These are phyloP conservation scores for Albula goreensis DNA, from an alignment of 2,113 vertebrate species.

Conservation along the genomic window DNA sequence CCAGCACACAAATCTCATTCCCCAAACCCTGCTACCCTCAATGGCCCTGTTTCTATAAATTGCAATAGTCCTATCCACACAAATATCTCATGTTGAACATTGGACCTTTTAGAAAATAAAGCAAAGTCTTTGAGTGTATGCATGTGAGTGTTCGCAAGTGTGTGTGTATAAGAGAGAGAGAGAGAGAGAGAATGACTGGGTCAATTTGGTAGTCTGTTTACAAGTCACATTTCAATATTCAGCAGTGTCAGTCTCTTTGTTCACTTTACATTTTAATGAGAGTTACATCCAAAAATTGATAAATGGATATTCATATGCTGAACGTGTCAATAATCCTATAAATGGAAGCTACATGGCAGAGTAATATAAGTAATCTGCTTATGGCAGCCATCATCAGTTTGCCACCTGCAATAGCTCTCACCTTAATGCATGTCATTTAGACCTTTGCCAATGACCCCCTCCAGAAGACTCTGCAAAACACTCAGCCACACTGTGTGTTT, in stretches of 20 bases:
- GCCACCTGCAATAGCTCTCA: not conserved
- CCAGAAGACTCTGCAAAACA: not conserved
- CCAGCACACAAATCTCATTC: not conserved
- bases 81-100: no score
- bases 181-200: no score
- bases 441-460: not conserved
- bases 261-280: conserved; percentile 32
- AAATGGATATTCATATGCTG: conserved; percentile 34
- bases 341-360: conserved; percentile 28
- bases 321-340: conserved; percentile 29
- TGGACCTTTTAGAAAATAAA: no score
- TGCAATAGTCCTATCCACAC: conserved; percentile 41
- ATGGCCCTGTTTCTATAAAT: conserved; percentile 47
- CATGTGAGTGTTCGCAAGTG: conserved; percentile 17
- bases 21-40: conserved; percentile 13
- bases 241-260: not conserved
- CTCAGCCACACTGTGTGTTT: no score
- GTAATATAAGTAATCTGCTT: conserved; percentile 31
- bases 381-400: conserved; percentile 9
- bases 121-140: not conserved
- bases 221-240: not conserved
- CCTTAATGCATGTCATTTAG: not conserved
- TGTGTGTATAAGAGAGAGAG: not conserved
- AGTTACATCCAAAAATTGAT: conserved; percentile 8
- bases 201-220: not conserved